Conservation (phyloP, 2,113 vertebrate species). For the Cynocephalus volans region DNA sequence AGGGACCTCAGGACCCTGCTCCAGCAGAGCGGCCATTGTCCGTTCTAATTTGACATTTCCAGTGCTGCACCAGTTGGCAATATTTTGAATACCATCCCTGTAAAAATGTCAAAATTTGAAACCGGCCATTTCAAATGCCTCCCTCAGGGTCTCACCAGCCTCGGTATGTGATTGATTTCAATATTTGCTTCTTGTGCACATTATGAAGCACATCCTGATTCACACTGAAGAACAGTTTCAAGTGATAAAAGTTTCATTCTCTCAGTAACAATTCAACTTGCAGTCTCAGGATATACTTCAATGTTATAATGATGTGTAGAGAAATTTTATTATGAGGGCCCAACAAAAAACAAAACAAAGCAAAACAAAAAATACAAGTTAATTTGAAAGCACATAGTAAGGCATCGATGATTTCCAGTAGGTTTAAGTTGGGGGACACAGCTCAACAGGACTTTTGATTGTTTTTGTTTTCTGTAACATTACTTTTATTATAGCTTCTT, state of each 20-base stretch:
- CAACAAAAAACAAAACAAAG: neutral
- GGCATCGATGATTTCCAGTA: accelerated
- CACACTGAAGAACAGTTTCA: neutral
- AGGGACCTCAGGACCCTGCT: neutral
- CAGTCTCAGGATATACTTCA: neutral
- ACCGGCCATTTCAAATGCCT: neutral
- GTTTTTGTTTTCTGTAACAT: neutral
- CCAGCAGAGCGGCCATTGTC: accelerated
- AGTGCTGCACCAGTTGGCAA: too few relatives aligned
- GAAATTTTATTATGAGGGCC: neutral
- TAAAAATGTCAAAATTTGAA: neutral
- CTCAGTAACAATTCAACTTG: neutral
- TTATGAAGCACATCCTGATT: neutral
- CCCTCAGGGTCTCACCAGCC: accelerated
- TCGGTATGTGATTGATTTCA: neutral
- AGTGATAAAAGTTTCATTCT: neutral
- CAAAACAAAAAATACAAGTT: too few relatives aligned
- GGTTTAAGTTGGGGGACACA: neutral
- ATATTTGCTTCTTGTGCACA: neutral
- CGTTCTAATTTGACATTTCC: neutral
- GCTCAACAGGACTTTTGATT: neutral
- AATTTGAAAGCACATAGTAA: neutral
- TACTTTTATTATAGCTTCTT: neutral
- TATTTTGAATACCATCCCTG: neutral
- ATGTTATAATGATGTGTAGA: neutral